Percentiles rank a stretch among this genome's conserved stretches.
phyloP scores from a whole-genome alignment of 92 coral and sea anemone genomes.

The Diadumene lineata region DNA sequence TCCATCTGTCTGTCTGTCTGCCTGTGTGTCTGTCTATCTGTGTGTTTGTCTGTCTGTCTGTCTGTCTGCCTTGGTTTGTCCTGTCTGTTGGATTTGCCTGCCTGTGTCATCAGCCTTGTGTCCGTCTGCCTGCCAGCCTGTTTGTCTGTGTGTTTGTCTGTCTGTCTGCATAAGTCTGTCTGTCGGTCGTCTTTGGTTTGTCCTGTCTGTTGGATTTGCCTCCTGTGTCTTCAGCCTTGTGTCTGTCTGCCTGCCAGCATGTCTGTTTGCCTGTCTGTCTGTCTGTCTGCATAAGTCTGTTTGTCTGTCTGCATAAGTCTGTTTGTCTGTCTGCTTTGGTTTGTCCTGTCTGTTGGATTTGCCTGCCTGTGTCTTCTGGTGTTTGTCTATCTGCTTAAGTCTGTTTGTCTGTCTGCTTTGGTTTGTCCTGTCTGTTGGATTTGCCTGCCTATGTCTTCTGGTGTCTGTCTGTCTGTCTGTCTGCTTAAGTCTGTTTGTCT shows the following conservation, averaged over 20 bases:
- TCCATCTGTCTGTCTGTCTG: not conserved
- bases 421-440: not conserved
- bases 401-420: not conserved
- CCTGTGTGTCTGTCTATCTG: not conserved
- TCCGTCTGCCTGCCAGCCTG: not conserved
- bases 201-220: not conserved
- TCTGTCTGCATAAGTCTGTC: not conserved
- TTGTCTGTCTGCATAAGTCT: not conserved
- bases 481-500: not conserved
- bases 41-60: not conserved
- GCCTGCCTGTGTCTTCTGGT: not conserved
- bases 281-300: not conserved
- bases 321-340: not conserved
- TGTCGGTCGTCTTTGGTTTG: not conserved
- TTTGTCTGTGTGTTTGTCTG: not conserved
- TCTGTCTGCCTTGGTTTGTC: not conserved
- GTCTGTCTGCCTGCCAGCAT: not conserved
- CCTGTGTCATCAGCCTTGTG: not conserved
- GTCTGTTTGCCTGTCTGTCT: not conserved
- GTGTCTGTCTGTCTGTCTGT: not conserved
- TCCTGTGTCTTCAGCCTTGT: not conserved
- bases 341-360: not conserved
- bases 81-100: not conserved
- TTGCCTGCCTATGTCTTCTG: not conserved
- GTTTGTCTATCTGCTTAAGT: not conserved